Base-by-base conservation (phyloP, 2,797 vertebrate species). In the Avahi laniger region DNA sequence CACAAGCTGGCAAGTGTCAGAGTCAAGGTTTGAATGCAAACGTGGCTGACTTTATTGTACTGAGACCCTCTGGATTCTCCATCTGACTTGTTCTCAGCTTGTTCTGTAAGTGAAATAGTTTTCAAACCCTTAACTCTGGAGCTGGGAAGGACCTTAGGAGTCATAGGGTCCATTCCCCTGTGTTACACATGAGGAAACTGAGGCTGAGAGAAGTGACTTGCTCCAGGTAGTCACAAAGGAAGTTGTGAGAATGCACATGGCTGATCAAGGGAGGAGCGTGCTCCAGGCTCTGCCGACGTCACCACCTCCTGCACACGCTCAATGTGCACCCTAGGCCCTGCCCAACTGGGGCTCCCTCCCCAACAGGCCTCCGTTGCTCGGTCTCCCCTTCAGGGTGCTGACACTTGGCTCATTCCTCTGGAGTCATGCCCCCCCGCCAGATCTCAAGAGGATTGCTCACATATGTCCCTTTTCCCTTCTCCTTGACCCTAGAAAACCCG, bases 21-120 rank as follows among this genome's bases (percentile, higher is more conserved):
- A 24, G 61, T 91, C 35, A 12, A 84, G 83, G 69, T 91, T 52
- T 76, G 82, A 69, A 67, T n/a, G 69, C 41, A 61, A 54, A 92
- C 33, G 26, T 50, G 52, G 18, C 9, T 38, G 30, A n/a, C 14
- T 75, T 93, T 52, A 65, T 48, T 33, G 26, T 17, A 9, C 72
- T 28, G n/a, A 20, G 14, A 59, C 50, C 15, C 28, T n/a, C 72
- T 18, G 14, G 59, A 59, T 28, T 91, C 28, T 95, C 73, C 33
- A 43, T 43, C 28, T 73, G 82, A 84, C 43, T 73, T 78, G 15
- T 46, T 38, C 54, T 86, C 41, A n/a, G 75, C 43, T 78, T 81
- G 48, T 82, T 89, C 24, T 87, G 11, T 75, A 79, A 38, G 63
- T 69, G 93, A 82, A 69, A 70, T 18, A 70, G 69, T n/a, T 93